Conservation (phyloP, 1,140 invertebrate genomes). For the Leptinotarsa texana region DNA sequence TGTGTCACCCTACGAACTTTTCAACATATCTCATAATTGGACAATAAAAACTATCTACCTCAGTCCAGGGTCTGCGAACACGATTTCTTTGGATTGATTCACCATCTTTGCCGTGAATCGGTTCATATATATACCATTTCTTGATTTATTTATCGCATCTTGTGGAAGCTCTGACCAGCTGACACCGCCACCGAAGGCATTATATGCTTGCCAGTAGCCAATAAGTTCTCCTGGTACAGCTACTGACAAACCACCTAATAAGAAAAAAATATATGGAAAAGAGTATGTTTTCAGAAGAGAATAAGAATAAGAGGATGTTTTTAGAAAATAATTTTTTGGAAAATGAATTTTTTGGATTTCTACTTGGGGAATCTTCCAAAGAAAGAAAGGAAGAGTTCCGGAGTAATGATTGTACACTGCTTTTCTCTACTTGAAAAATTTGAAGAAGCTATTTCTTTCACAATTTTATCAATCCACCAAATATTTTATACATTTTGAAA, state of each 20-base stretch:
- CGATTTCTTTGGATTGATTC: constrained; percentile 26
- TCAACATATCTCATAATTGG: neutral
- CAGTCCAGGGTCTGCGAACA: constrained; percentile 34
- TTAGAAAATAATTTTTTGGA: too few species aligned
- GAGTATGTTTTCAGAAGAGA: too few species aligned
- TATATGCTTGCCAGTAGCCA: constrained; percentile 82
- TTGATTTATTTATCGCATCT: constrained; percentile 77
- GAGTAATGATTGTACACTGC: too few species aligned
- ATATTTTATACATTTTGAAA: too few species aligned
- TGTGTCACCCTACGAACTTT: neutral
- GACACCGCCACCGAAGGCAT: constrained; percentile 74
- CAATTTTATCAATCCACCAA: too few species aligned
- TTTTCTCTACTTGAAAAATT: too few species aligned
- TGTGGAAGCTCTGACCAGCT: constrained; percentile 82
- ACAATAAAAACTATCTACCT: constrained; percentile 32
- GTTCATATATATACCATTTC: constrained; percentile 71
- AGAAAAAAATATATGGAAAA: too few species aligned
- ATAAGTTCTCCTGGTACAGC: constrained; percentile 89
- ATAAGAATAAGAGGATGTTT: too few species aligned
- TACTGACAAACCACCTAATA: constrained; percentile 68
- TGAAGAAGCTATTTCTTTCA: too few species aligned
- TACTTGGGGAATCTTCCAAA: too few species aligned
- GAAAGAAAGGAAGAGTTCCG: too few species aligned
- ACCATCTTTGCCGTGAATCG: constrained; percentile 58
- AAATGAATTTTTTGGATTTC: too few species aligned